phyloP scores from a whole-genome alignment of 1,140 invertebrate genomes.

The Gonatopus flavifemur region DNA sequence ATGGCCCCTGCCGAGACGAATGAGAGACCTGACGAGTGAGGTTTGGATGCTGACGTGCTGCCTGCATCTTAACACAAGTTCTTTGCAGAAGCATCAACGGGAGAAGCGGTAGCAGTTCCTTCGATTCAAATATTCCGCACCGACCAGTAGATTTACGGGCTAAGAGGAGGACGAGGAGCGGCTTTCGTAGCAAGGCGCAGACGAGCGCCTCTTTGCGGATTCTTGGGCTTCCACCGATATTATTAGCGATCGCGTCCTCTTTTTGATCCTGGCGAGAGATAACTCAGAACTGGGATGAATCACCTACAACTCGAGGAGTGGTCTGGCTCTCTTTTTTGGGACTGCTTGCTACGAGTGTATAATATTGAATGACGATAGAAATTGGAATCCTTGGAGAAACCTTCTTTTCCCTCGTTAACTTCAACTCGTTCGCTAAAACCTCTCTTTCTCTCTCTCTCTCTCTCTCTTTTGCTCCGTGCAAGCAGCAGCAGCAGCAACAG shows the following conservation, averaged over 20 bases:
- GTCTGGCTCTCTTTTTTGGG: constrained; percentile 24
- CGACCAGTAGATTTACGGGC: constrained; percentile 55
- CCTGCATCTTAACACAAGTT: too few species aligned
- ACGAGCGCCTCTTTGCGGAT: constrained; percentile 52
- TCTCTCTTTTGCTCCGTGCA: too few species aligned
- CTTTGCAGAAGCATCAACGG: constrained; percentile 22
- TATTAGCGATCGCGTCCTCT: constrained; percentile 55
- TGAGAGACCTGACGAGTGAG: neutral
- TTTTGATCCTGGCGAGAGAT: constrained; percentile 48
- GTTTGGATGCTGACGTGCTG: neutral
- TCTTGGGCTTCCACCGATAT: constrained; percentile 54
- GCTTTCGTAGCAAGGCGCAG: constrained; percentile 47
- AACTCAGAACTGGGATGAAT: too few species aligned
- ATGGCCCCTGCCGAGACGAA: neutral
- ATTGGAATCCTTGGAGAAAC: constrained; percentile 28
- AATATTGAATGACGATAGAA: constrained; percentile 44
- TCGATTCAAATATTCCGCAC: constrained; percentile 43
- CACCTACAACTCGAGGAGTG: constrained; percentile 22
- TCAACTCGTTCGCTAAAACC: too few species aligned
- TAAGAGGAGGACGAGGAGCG: too few species aligned
- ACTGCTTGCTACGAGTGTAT: too few species aligned
- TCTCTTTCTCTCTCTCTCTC: too few species aligned
- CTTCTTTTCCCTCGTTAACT: constrained; percentile 24
- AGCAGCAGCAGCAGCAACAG: too few species aligned
- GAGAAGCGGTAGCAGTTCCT: constrained; percentile 26